Conservation (phyloP, 2,797 vertebrate genomes). For the Babyrousa celebensis region DNA sequence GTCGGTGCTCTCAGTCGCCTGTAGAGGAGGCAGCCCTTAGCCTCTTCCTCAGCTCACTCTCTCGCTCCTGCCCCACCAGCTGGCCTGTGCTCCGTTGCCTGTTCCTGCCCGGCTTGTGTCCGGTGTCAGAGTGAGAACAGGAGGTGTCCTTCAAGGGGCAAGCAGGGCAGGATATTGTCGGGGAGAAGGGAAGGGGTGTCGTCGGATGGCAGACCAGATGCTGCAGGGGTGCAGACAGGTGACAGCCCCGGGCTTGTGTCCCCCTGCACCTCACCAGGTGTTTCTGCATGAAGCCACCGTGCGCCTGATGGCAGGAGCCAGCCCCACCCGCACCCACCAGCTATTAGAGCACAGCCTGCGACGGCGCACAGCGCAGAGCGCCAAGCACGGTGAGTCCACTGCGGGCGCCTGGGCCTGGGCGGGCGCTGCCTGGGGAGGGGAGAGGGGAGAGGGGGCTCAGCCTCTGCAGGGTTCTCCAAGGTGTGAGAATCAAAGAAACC, state of each 20-base stretch:
- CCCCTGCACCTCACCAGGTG: constrained; percentile 91
- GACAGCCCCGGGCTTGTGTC: background rate
- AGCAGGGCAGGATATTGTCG: background rate
- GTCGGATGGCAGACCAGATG: background rate
- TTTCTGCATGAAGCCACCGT: constrained; percentile 99
- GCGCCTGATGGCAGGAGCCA: constrained; percentile 98
- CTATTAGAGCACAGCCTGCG: constrained; percentile 98
- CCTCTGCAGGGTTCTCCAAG: background rate
- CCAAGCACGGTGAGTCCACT: constrained; percentile 89
- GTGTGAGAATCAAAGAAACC: background rate
- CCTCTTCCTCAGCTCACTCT: background rate
- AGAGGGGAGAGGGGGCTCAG: background rate
- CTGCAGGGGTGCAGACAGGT: background rate
- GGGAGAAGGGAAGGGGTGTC: background rate
- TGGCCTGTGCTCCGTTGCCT: background rate
- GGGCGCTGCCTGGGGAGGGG: background rate
- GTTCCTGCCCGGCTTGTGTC: background rate
- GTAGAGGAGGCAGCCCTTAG: background rate
- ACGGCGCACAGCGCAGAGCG: constrained; percentile 90
- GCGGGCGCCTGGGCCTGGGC: fast-evolving
- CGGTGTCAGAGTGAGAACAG: background rate
- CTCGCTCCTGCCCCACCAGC: background rate
- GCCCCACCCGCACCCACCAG: constrained; percentile 98
- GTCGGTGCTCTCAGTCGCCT: fast-evolving
- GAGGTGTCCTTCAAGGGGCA: background rate